phyloP scores from a whole-genome alignment of 2,888 invertebrate species.

The Caenorhabditis sp. region DNA sequence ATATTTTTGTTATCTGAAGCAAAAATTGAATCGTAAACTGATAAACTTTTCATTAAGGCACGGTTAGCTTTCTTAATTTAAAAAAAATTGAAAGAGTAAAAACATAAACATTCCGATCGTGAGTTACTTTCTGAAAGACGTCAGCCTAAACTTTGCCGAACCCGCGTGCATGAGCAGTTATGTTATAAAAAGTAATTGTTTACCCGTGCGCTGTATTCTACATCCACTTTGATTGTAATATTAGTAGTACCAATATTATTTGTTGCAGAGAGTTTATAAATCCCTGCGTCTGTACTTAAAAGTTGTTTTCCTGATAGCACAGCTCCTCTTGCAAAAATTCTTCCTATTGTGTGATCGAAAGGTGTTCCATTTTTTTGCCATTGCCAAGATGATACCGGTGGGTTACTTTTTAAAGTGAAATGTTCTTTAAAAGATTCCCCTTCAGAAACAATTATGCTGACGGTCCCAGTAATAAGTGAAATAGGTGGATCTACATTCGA shows the following conservation, averaged over 20 bases:
- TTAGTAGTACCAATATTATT: constrained; percentile 80
- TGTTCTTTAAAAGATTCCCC: constrained; percentile 81
- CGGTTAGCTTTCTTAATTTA: too few relatives aligned
- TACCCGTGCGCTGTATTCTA: constrained; percentile 78
- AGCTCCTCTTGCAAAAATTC: constrained; percentile 72
- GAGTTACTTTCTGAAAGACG: too few relatives aligned
- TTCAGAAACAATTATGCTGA: constrained; percentile 79
- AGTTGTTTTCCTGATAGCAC: constrained; percentile 70
- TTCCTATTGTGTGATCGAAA: constrained; percentile 79
- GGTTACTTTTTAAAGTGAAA: constrained; percentile 79
- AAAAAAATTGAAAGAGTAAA: too few relatives aligned
- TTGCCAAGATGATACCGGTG: constrained; percentile 77
- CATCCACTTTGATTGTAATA: constrained; percentile 76
- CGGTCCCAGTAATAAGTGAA: constrained; percentile 75
- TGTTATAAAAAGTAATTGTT: not conserved
- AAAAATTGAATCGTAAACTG: too few relatives aligned
- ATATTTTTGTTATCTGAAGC: constrained; percentile 75
- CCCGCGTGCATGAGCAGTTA: too few relatives aligned
- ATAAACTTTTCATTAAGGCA: not conserved
- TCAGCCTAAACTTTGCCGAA: too few relatives aligned
- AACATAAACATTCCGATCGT: too few relatives aligned
- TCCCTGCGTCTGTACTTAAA: constrained; percentile 76
- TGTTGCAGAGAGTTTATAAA: constrained; percentile 77
- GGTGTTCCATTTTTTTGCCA: constrained; percentile 78
- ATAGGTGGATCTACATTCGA: constrained; percentile 78